Evolutionary conservation across 2,113 vertebrate genomes (phyloP), one percentile per base, ranked within the genome.

Genomic region (Neodontobutis hainanensis): DNA sequence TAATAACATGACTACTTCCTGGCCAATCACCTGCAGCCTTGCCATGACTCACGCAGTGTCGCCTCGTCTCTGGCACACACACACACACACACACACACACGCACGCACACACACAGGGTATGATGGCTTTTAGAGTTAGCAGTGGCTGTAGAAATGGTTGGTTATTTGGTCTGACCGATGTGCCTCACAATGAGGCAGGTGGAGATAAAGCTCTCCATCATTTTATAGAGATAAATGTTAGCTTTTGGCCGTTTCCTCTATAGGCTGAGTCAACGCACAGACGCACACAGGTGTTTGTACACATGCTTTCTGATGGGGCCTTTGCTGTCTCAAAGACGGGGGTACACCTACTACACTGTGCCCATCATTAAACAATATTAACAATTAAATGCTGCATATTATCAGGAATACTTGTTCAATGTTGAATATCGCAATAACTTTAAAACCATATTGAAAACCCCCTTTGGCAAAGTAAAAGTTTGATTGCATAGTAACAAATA

Each of bases 1-100:
- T 90, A 91, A 91, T 90, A 88, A 91, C 88, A 85, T 76, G 85
- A 91, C 86, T 87, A 89, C 87, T 91, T 91, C 89, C 90, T 90
- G 88, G 85, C 86, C 89, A 89, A 88, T 90, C 87, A 89, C 89
- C 88, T 89, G 82, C 86, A 89, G 81, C 84, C 82, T 85, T 46
- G 72, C 76, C 65, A 48, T 91, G 86, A 89, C 84, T 89, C 86
- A 88, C 67, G 69, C 58, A 61, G 64, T 71, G 71, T 76, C 19
- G 15, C 77, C 62, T 14, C 19, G 19, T 27, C 19, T 27, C 19
- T 27, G 19, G 19, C 19, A 27, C 19, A 27, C 55, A 34, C 64
- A 36, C 51, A 45, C 58, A 59, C 61, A 35, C 14, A 47, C 52
- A 12, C 50, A 63, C 44, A 67, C 61, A 64, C 72, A 71, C 61